Percentiles rank a stretch among this genome's conserved stretches.
Conservation (phyloP, 2,888 invertebrate species). For the Ischnura elegans region DNA sequence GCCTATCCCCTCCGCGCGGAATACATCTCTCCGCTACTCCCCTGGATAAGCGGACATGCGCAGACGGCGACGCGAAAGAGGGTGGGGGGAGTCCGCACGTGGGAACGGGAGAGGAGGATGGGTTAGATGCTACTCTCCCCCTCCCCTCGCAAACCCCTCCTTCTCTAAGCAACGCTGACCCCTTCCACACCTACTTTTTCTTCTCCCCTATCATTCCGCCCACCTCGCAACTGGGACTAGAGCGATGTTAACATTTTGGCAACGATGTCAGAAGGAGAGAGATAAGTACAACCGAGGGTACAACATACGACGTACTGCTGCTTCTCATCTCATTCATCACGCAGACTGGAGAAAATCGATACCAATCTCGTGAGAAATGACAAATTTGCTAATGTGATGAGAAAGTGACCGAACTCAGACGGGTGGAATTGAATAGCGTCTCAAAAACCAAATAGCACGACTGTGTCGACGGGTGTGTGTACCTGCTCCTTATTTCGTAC, state of each 20-base stretch:
- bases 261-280: not conserved
- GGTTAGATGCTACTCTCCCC: not conserved
- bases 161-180: slow-evolving; percentile 20
- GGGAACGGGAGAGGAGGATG: not conserved
- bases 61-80: not conserved
- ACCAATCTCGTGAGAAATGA: too few species aligned
- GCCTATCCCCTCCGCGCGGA: not conserved
- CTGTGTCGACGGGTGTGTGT: too few species aligned
- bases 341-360: too few species aligned
- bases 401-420: too few species aligned
- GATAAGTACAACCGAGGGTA: not conserved
- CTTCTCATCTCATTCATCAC: too few species aligned
- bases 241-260: not conserved
- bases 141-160: not conserved
- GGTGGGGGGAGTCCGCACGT: not conserved
- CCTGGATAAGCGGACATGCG: slow-evolving; percentile 49
- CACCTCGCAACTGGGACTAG: not conserved
- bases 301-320: too few species aligned
- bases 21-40: not conserved
- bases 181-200: slow-evolving; percentile 14
- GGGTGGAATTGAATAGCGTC: too few species aligned
- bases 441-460: too few species aligned
- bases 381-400: too few species aligned
- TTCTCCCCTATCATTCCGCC: not conserved
- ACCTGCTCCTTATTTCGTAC: too few species aligned